Percentiles rank a stretch among this genome's conserved stretches.
Conservation (phyloP, 2,113 vertebrate genomes). For the Pseudonaja textilis region DNA sequence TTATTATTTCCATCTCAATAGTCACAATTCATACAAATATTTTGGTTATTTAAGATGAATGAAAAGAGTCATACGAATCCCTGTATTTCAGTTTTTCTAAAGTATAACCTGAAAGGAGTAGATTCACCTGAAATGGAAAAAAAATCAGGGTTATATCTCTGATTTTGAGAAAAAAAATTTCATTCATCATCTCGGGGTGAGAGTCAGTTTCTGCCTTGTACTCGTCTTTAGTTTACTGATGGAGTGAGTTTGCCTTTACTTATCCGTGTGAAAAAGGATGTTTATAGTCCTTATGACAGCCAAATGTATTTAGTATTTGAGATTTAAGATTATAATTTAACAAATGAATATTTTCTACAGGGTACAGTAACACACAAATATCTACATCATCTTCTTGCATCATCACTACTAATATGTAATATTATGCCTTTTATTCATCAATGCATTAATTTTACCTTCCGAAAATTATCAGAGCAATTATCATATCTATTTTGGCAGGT, state of each 20-base stretch:
- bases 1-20: not conserved
- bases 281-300: not conserved
- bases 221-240: not conserved
- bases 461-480: not conserved
- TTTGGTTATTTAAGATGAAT: not conserved
- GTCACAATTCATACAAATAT: not conserved
- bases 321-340: not conserved
- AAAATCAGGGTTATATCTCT: not conserved
- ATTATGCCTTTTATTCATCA: not conserved
- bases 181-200: not conserved
- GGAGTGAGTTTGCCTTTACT: not conserved
- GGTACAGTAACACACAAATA: not conserved
- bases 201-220: not conserved
- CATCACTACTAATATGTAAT: not conserved
- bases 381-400: not conserved
- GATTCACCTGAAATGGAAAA: not conserved
- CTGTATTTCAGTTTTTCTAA: not conserved
- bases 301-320: not conserved
- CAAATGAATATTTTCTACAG: not conserved
- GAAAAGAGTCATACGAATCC: not conserved
- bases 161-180: not conserved
- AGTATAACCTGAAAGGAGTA: not conserved
- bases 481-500: not conserved
- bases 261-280: not conserved
- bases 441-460: not conserved